Evolutionary conservation across 2,888 invertebrate genomes (phyloP).

Genomic region (Andrena minutula): DNA sequence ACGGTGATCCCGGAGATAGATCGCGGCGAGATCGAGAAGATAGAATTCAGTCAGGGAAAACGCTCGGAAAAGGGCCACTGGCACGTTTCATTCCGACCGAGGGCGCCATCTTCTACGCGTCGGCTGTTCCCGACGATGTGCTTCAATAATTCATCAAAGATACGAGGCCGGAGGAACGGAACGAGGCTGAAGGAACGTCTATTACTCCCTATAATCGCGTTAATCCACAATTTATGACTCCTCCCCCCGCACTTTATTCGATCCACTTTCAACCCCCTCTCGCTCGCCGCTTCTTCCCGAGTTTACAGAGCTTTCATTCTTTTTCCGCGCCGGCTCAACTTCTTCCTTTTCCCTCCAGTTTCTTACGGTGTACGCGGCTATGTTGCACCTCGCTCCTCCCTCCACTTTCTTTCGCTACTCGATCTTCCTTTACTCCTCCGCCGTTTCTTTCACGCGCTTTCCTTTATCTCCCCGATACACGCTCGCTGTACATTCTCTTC

Average conservation of each 20-base stretch:
- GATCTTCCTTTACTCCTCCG: neutral
- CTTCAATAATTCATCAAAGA: conserved; percentile 15
- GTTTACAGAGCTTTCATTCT: neutral
- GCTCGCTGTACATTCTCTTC: too few relatives aligned
- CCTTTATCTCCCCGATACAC: too few relatives aligned
- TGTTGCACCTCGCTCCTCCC: too few relatives aligned
- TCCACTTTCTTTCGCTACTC: neutral
- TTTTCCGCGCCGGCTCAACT: neutral
- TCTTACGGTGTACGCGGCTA: neutral
- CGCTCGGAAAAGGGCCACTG: neutral
- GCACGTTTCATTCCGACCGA: neutral
- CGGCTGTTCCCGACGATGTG: neutral
- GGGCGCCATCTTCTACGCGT: neutral
- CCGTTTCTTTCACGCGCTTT: too few relatives aligned
- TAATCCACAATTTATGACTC: conserved; percentile 5
- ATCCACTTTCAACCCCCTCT: neutral
- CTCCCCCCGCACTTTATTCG: neutral
- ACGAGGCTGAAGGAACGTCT: conserved; percentile 7
- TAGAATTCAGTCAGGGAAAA: neutral
- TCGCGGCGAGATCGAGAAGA: conserved; percentile 6
- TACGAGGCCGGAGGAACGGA: neutral
- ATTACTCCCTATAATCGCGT: conserved; percentile 5
- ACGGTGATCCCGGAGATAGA: neutral
- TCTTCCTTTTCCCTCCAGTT: neutral
- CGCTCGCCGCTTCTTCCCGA: neutral